Evolutionary conservation across 1,140 invertebrate genomes (phyloP), one percentile per base, ranked within the genome.

Genomic region (Aphelinus certus): DNA sequence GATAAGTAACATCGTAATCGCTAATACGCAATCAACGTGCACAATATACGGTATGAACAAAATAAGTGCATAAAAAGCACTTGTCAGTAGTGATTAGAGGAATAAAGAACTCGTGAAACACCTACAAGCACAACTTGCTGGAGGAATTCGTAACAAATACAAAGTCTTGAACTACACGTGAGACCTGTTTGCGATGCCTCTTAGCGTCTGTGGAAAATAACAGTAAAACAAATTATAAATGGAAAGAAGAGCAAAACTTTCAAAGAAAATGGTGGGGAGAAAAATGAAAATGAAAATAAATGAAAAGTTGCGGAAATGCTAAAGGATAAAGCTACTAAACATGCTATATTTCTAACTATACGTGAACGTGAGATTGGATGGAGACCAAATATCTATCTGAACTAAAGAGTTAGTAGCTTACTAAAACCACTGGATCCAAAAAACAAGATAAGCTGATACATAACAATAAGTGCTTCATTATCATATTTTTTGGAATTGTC

Each of bases 191-290:
- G 80, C 69, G 76, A 80, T 81, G 82, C 83, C 82, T 79, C 82
- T 78, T 79, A 82, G 77, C 79, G 80, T 82, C 84, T 86, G 83
- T 82, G 84, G 81, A 86, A 79, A 83, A 86, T 82, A 78, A 84
- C 76, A 81, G 78, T 76, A 57, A 76, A 60, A 72, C 67, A 78
- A 76, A 78, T 73, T 47, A 76, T 62, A 78, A 76, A 51, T 77
- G 10, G 58, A 49, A 72, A 26, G 26, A 26, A 26, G 26, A 26
- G 26, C 26, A 26, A 26, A 26, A 26, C 26, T 26, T 26, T 26
- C 26, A 26, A 26, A 26, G 26, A 26, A 26, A 26, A 26, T 26
- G 26, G 26, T 26, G 26, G 5, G 1, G 3, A 43, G 6, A 66
- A 42, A 55, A 47, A 58, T 48, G 42, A 66, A 26, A 26, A 26